These are phyloP conservation scores for Cuculus canorus DNA, from an alignment of 2,797 vertebrate species.

Conservation along the genomic window DNA sequence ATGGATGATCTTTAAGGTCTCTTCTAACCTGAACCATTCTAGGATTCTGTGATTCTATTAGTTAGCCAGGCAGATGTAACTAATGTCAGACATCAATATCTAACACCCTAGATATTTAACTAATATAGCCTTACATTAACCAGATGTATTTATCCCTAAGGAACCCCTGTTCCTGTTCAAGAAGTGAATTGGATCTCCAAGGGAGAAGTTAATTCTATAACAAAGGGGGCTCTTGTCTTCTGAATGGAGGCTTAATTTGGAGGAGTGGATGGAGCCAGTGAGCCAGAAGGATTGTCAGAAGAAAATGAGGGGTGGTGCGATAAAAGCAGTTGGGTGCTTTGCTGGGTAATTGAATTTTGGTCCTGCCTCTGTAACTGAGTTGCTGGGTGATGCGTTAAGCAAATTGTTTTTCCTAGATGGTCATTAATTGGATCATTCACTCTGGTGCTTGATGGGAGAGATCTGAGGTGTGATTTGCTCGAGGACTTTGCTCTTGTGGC, in stretches of 20 bases:
- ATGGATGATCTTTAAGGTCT: no score
- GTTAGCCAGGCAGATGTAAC: no score
- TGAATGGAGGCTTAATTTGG: not conserved
- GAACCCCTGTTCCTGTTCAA: not conserved
- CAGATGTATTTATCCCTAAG: not conserved
- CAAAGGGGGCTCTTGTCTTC: not conserved
- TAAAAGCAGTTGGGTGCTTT: constrained; percentile 36
- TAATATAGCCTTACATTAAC: not conserved
- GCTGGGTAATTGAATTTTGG: constrained; percentile 22
- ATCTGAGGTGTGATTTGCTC: not conserved
- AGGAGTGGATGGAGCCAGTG: not conserved
- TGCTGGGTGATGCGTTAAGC: constrained; percentile 19
- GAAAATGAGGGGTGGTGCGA: not conserved
- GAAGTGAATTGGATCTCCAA: not conserved
- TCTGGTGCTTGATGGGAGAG: not conserved
- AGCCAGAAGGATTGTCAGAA: not conserved
- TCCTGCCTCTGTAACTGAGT: not conserved
- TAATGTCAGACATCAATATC: not conserved
- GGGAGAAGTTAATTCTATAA: not conserved
- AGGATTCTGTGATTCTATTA: no score
- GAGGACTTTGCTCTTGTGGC: not conserved
- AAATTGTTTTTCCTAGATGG: constrained; percentile 24
- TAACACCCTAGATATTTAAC: not conserved
- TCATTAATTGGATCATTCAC: constrained; percentile 24
- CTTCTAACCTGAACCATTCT: no score